These are phyloP conservation scores for Diploptera punctata DNA, from an alignment of 2,888 invertebrate species.

Conservation along the genomic window DNA sequence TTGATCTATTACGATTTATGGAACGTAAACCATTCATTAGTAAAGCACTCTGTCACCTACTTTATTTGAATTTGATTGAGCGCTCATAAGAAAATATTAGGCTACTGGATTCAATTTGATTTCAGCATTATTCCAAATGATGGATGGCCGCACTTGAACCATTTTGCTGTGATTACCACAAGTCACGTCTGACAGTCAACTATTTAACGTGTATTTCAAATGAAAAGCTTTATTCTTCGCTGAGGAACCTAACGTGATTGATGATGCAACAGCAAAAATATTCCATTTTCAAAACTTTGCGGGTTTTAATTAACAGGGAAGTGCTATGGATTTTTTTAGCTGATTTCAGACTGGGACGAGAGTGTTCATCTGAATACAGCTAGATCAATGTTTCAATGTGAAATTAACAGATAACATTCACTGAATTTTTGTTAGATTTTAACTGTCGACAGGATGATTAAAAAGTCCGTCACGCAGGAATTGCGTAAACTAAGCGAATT, in stretches of 20 bases:
- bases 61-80: neutral
- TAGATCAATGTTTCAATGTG: too few species aligned
- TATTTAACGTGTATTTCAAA: neutral
- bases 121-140: neutral
- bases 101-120: neutral
- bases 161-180: neutral
- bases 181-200: neutral
- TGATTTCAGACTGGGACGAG: neutral
- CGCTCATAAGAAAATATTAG: neutral
- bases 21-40: too few species aligned
- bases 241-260: neutral
- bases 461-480: too few species aligned
- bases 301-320: constrained; percentile 4
- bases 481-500: too few species aligned
- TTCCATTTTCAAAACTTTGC: neutral
- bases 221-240: neutral
- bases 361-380: too few species aligned
- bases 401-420: too few species aligned
- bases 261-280: neutral
- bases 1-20: too few species aligned
- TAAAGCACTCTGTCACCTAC: neutral
- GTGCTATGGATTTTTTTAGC: neutral
- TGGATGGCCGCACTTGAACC: neutral
- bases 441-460: too few species aligned
- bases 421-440: too few species aligned